phyloP scores from a whole-genome alignment of 2,113 vertebrate species.

The Geococcyx californianus region DNA sequence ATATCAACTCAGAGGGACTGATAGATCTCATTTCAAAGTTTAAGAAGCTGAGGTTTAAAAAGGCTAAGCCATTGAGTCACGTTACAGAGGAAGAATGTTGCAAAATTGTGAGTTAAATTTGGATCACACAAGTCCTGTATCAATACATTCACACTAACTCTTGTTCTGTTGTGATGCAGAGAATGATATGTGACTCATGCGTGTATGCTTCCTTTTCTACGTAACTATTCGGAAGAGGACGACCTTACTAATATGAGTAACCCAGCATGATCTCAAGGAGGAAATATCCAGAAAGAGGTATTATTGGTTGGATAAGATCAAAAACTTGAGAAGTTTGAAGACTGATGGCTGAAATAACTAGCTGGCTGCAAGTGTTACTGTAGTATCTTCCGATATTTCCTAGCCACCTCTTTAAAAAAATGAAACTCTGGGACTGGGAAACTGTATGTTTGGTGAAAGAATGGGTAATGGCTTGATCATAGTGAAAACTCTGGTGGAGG shows the following conservation, averaged over 20 bases:
- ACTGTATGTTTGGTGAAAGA: background rate
- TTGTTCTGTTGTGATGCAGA: background rate
- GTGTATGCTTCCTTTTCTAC: background rate
- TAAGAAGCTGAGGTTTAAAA: background rate
- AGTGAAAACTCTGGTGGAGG: background rate
- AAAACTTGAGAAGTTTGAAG: background rate
- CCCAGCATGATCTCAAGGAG: background rate
- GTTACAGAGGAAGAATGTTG: background rate
- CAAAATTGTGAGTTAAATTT: background rate
- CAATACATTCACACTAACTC: background rate
- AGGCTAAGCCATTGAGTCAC: background rate
- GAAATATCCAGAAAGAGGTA: background rate
- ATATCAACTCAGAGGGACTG: background rate
- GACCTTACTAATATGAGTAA: background rate
- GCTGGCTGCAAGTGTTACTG: background rate
- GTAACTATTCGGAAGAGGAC: background rate
- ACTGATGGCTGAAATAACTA: background rate
- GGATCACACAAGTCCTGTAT: background rate
- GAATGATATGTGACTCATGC: background rate
- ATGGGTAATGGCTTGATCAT: background rate
- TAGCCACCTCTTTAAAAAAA: background rate
- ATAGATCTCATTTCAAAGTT: background rate
- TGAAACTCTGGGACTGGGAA: background rate
- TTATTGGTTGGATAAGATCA: background rate
- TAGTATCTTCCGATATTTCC: background rate